Base-by-base conservation (phyloP, 2,888 invertebrate species). In the Microdon myrmicae region DNA sequence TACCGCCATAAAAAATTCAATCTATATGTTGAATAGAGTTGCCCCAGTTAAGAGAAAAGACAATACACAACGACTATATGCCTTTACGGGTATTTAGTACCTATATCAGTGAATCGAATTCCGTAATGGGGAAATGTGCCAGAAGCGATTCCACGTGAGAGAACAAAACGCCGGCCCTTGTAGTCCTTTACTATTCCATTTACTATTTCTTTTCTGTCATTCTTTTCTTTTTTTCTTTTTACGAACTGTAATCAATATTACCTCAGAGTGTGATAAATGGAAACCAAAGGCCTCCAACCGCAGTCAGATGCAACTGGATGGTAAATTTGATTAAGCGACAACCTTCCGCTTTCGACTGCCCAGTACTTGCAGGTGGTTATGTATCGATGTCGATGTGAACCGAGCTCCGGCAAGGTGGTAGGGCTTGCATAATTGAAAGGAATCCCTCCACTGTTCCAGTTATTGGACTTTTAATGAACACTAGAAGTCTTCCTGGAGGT, bases 251-350 rank as follows among this genome's bases (percentile, higher is more conserved):
- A 61, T 61, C 60, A 61, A 61, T 61, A 55, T 38, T 49, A 55
- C 60, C 49, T 55, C 43, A 26, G 26, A 48, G 48, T 43, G 44
- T 22, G 47, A 43, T 60, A 32, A 60, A 43, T 54, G 41, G 17
- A 28, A 41, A 31, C 16, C n/a, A 34, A 48, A 38, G 28, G 54
- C 34, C 44, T 23, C 48, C 22, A n/a, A 25, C 10, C 35, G 28
- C n/a, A 16, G 13, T 26, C 32, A 32, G 23, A 43, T 34, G 23
- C 29, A 60, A 61, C 48, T 44, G 61, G n/a, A 14, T 14, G 49
- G 55, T 39, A 61, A 61, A 61, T 61, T 61, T 61, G 49, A 61
- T 61, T 61, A 61, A 49, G 56, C 49, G n/a, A n/a, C n/a, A 61
- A 55, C 56, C 45, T 56, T 56, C 34, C 41, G 38, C 44, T 45